phyloP scores from a whole-genome alignment of 2,113 vertebrate species.

The Lampris incognitus region DNA sequence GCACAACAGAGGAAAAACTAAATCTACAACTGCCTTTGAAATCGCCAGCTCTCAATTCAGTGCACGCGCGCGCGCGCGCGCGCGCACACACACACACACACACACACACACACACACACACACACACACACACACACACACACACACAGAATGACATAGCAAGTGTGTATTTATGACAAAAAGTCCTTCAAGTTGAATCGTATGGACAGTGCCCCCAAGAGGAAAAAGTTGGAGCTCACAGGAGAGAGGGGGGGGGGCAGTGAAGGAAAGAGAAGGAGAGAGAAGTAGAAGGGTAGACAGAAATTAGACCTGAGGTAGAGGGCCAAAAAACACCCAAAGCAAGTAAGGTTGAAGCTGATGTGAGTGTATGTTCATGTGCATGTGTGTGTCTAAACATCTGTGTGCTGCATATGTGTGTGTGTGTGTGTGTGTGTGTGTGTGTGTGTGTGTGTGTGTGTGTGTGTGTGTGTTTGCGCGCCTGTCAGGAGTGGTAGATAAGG shows the following conservation, averaged over 20 bases:
- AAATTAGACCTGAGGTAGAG: background rate
- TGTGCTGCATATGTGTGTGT: background rate
- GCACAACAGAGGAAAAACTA: background rate
- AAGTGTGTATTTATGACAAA: no score
- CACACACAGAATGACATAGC: background rate
- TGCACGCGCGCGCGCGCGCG: background rate
- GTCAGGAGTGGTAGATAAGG: background rate
- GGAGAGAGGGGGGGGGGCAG: no score
- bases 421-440: conserved; percentile 11
- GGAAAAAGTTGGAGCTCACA: no score
- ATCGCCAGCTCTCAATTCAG: background rate
- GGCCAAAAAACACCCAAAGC: background rate
- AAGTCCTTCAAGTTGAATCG: no score
- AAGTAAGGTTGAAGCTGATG: background rate
- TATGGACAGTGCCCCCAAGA: no score
- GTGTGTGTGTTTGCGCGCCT: background rate
- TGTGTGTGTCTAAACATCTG: no score
- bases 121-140: conserved; percentile 8
- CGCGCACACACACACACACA: background rate
- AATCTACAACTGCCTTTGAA: background rate
- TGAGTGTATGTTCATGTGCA: no score
- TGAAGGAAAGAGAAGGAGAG: background rate
- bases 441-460: background rate
- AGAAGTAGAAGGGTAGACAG: conserved; percentile 10
- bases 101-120: conserved; percentile 6